Evolutionary conservation across 2,888 invertebrate species (phyloP), one percentile per base, ranked within the genome.

Genomic region (Andrena fulva): DNA sequence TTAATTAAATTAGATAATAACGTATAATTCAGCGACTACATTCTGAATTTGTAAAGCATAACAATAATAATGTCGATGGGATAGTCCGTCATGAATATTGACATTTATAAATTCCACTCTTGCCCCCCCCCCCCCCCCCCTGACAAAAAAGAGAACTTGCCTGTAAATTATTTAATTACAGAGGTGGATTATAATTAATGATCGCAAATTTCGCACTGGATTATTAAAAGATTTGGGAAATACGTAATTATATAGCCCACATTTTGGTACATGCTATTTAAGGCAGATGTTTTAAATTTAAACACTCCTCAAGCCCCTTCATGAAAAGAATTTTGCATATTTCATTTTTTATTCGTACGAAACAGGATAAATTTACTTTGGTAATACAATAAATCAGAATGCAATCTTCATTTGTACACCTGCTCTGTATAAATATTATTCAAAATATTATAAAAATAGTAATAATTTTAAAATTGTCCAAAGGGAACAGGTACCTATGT

Each of bases 141-240:
- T 2, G 2, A 35, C 2, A 54, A 35, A 24, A 16, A 56, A n/a
- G 33, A 42, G 42, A 12, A 42, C 12, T 31, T 35, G 27, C 35
- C 33, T 12, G 54, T 68, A 35, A 56, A 56, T 68, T 7, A 54
- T 68, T 68, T 68, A 68, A 54, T 68, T 68, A 68, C 20, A 54
- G 27, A 12, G 68, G 6, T 35, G 24, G 35, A 52, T 31, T 54
- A 54, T 68, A 68, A 68, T 68, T 33, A 52, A 68, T 68, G 54
- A 68, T 54, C 68, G 68, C 33, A 68, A 35, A 35, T 68, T 68
- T 68, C 54, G 24, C 33, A 24, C 35, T 31, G 54, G 68, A 35
- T 54, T 68, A 68, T 68, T 68, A 24, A 68, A 68, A 54, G 24
- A 54, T 68, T n/a, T 35, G 35, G 16, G 33, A 68, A 33, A 54